Conservation (phyloP, 2,113 vertebrate species). For the Phrynocephalus versicolor region DNA sequence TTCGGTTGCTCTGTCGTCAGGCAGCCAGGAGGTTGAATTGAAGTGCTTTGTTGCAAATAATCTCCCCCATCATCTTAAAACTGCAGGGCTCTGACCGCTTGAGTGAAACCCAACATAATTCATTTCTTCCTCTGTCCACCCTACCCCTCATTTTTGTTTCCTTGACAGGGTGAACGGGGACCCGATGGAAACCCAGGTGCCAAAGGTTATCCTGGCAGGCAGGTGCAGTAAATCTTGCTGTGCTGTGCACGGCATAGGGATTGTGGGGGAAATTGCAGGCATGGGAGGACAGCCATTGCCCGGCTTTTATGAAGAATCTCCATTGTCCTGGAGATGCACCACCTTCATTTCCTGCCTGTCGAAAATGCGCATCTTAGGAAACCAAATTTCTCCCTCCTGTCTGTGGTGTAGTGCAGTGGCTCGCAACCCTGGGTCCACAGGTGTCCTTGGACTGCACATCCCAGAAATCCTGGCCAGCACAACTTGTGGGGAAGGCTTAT, state of each 20-base stretch:
- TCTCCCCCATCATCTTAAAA: too few species aligned
- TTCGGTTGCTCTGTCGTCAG: neutral
- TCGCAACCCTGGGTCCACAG: too few species aligned
- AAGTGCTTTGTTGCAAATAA: neutral
- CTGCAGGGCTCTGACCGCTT: neutral
- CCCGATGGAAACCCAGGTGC: conserved; percentile 92
- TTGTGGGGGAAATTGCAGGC: conserved; percentile 63
- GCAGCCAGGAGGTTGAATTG: neutral
- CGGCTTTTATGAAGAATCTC: neutral
- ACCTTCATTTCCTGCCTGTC: neutral
- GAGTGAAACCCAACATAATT: conserved; percentile 18
- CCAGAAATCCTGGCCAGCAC: too few species aligned
- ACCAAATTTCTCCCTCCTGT: neutral
- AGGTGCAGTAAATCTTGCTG: conserved; percentile 99
- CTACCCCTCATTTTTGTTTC: conserved; percentile 51
- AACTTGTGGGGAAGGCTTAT: too few species aligned
- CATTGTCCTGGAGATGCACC: neutral
- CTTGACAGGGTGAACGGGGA: conserved; percentile 87
- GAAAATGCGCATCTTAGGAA: neutral
- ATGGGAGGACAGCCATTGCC: conserved; percentile 5
- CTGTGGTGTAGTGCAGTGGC: neutral
- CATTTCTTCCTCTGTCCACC: neutral
- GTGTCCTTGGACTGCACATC: too few species aligned
- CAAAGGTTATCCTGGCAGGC: conserved; percentile 99
- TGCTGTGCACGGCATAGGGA: conserved; percentile 79